Evolutionary conservation across 2,113 vertebrate genomes (phyloP).

Genomic region (Trogon surrucura): DNA sequence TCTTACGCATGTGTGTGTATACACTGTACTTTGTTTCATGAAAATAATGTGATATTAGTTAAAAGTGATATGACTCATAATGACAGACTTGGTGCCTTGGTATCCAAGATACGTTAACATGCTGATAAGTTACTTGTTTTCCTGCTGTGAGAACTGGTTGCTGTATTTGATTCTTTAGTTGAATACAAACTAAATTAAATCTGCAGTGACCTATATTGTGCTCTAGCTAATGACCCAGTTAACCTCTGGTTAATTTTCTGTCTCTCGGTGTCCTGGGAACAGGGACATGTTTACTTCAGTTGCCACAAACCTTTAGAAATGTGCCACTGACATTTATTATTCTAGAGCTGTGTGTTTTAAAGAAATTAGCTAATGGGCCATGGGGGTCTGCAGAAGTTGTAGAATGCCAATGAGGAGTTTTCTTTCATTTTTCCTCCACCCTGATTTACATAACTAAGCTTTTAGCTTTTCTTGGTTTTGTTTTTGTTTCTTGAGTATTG

Average conservation of each 20-base stretch:
- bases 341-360: conserved; percentile 70
- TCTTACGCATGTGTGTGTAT: background rate
- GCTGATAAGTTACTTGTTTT: conserved; percentile 70
- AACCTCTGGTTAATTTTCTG: conserved; percentile 76
- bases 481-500: conserved; percentile 74
- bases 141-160: conserved; percentile 79
- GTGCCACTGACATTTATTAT: conserved; percentile 65
- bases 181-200: conserved; percentile 77
- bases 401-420: conserved; percentile 75
- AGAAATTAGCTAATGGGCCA: conserved; percentile 71
- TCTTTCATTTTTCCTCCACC: conserved; percentile 47
- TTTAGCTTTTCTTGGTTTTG: conserved; percentile 68
- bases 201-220: conserved; percentile 75
- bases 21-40: background rate
- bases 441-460: conserved; percentile 79
- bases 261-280: conserved; percentile 81
- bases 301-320: conserved; percentile 76
- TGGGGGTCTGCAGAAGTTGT: conserved; percentile 60
- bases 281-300: conserved; percentile 71
- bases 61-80: conserved; percentile 39
- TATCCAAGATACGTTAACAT: conserved; percentile 74
- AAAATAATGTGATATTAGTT: conserved; percentile 38
- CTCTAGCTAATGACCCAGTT: conserved; percentile 74
- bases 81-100: conserved; percentile 26
- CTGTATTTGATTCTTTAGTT: conserved; percentile 66